Evolutionary conservation across 1,140 invertebrate species (phyloP).

Genomic region (Trinorchestia longiramus): DNA sequence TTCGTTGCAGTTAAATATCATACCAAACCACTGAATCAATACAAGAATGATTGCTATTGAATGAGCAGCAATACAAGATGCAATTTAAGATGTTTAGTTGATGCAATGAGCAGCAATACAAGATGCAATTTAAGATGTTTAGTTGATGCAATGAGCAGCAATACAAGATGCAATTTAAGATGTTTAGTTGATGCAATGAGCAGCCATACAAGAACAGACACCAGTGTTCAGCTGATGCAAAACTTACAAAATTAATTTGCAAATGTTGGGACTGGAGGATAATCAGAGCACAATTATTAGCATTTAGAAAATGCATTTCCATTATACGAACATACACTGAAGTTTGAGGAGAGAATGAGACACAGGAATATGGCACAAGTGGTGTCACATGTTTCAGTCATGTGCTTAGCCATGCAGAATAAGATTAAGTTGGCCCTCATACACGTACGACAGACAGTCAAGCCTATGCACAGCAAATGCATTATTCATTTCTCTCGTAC

Average conservation of each 20-base stretch:
- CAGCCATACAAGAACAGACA: not conserved
- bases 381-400: conserved; percentile 18
- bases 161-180: no score
- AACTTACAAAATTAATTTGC: not conserved
- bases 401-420: conserved; percentile 11
- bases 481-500: conserved; percentile 17
- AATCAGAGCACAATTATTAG: not conserved
- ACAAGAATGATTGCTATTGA: no score
- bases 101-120: no score
- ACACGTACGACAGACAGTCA: not conserved
- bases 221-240: not conserved
- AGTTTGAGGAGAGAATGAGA: not conserved
- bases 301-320: not conserved
- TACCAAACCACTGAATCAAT: no score
- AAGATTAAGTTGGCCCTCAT: not conserved
- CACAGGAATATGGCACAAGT: not conserved
- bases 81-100: no score
- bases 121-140: no score
- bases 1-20: no score
- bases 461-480: conserved; percentile 14
- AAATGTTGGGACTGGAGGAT: not conserved
- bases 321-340: not conserved
- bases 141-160: no score
- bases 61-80: no score
- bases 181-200: no score